Evolutionary conservation across 2,888 invertebrate genomes (phyloP).

Genomic region (Apotomis betuletana): DNA sequence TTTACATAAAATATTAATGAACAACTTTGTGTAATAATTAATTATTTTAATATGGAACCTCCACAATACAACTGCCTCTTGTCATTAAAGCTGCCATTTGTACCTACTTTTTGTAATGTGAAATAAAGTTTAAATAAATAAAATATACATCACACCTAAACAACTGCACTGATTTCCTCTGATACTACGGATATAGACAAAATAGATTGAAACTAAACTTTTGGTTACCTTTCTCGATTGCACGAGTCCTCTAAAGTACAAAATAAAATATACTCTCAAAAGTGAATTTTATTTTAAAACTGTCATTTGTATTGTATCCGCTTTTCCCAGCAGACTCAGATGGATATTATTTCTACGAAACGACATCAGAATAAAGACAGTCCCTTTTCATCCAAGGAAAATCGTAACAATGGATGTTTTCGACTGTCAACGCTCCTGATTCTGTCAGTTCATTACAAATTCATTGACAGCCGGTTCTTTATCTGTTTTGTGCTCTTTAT

Average conservation of each 20-base stretch:
- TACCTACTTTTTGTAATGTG: no score
- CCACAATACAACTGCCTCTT: no score
- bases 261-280: conserved; percentile 36
- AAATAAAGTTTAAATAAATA: no score
- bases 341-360: conserved; percentile 55
- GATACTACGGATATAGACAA: no score
- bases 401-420: conserved; percentile 65
- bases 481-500: conserved; percentile 17
- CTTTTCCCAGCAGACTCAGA: conserved; percentile 51
- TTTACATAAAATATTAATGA: no score
- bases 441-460: conserved; percentile 53
- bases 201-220: no score
- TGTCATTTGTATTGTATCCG: conserved; percentile 56
- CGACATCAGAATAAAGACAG: conserved; percentile 56
- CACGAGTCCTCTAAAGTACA: conserved; percentile 14
- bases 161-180: no score
- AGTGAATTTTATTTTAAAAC: conserved; percentile 58
- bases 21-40: no score
- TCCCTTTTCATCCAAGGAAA: conserved; percentile 57
- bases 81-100: no score
- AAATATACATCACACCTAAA: no score
- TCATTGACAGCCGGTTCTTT: conserved; percentile 41
- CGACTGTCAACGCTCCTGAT: conserved; percentile 64
- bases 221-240: conserved; percentile 7
- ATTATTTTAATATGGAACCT: no score